Evolutionary conservation across 1,140 invertebrate species (phyloP).

Genomic region (Chironomus striatipennis): DNA sequence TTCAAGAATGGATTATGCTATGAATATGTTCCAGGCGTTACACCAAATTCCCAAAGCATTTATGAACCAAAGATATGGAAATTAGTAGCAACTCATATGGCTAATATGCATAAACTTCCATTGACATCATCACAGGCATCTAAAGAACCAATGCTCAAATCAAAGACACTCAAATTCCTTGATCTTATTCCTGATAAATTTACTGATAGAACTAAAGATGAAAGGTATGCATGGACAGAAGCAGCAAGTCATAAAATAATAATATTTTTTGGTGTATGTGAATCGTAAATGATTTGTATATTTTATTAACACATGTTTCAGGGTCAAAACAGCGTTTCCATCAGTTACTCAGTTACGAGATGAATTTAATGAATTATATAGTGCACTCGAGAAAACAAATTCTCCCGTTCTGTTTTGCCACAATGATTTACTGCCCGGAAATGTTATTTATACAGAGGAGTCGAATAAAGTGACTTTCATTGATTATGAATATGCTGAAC

Average conservation of each 20-base stretch:
- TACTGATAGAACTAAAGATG: constrained; percentile 50
- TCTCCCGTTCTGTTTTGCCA: constrained; percentile 92
- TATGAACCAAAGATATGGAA: constrained; percentile 59
- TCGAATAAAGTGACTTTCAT: constrained; percentile 79
- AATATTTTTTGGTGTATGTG: neutral
- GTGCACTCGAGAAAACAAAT: constrained; percentile 51
- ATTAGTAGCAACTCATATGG: constrained; percentile 70
- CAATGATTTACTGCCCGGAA: constrained; percentile 93
- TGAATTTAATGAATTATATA: constrained; percentile 61
- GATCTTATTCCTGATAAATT: constrained; percentile 59
- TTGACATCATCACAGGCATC: constrained; percentile 35
- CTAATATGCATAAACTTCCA: constrained; percentile 64
- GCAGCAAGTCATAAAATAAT: neutral
- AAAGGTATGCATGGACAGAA: constrained; percentile 42
- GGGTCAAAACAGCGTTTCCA: constrained; percentile 26
- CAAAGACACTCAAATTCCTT: constrained; percentile 64
- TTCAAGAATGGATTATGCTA: constrained; percentile 94
- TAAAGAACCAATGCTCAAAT: constrained; percentile 58
- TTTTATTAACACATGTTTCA: constrained; percentile 25
- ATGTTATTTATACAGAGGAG: constrained; percentile 76
- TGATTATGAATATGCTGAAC: constrained; percentile 93
- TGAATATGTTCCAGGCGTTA: constrained; percentile 78
- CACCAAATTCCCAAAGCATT: constrained; percentile 62
- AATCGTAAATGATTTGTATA: constrained; percentile 25
- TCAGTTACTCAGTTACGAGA: constrained; percentile 44